Conservation (phyloP, 2,797 vertebrate genomes). For the Loriculus beryllinus region DNA sequence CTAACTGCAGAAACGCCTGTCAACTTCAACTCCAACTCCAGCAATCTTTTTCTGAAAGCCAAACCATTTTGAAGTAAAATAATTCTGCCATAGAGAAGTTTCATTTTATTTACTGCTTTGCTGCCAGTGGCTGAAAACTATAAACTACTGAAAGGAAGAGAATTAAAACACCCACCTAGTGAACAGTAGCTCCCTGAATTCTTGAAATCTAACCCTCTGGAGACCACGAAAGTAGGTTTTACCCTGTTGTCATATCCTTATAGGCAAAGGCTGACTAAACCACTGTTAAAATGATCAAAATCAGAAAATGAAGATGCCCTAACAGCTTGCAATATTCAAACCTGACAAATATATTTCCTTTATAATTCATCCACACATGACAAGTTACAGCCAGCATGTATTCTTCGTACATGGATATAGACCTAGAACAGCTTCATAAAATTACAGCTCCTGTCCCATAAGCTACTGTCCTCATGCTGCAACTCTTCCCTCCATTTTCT, state of each 20-base stretch:
- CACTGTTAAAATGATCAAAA: neutral
- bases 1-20: neutral
- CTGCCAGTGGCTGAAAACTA: neutral
- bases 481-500: neutral
- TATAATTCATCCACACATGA: neutral
- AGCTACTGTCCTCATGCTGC: neutral
- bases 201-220: neutral
- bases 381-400: neutral
- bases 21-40: neutral
- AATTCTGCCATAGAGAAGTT: neutral
- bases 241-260: neutral
- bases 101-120: neutral
- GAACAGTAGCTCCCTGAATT: neutral
- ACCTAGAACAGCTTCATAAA: neutral
- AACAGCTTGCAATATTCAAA: neutral
- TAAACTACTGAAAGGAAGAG: neutral
- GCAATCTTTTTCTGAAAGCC: neutral
- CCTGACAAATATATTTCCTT: neutral
- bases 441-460: neutral
- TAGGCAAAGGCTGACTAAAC: neutral
- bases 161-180: neutral
- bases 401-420: neutral
- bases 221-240: neutral
- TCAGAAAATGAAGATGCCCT: neutral
- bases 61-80: neutral